A percentile compares a stretch with the other conserved stretches of the same genome.
Conservation (phyloP, 30 jellyfish, hydroid and myxozoan genomes). For the Morbakka virulenta region DNA sequence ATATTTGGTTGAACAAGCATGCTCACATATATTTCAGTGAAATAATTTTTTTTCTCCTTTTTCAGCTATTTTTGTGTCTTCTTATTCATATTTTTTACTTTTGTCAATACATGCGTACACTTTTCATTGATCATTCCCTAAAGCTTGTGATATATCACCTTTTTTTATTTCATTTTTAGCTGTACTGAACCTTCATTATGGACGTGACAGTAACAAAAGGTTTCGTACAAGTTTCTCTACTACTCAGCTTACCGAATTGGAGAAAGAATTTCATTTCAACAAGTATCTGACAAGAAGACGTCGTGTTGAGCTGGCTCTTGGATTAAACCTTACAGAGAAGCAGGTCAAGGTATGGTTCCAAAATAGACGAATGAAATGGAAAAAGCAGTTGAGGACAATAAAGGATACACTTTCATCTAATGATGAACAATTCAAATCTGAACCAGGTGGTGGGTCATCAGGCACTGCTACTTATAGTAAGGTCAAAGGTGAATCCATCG, state of each 20-base stretch:
- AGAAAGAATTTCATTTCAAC: constrained; percentile 67
- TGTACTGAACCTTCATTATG: constrained; percentile 2
- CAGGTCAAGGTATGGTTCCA: constrained; percentile 92
- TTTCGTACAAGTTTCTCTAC: constrained; percentile 81
- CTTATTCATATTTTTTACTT: too few species aligned
- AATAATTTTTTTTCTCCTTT: too few species aligned
- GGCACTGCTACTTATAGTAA: neutral
- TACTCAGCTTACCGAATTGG: constrained; percentile 77
- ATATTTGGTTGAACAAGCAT: too few species aligned
- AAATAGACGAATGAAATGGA: constrained; percentile 81
- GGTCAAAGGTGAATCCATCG: neutral
- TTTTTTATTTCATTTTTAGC: neutral
- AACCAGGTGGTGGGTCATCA: neutral
- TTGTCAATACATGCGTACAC: too few species aligned
- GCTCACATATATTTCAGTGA: too few species aligned
- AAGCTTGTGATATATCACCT: too few species aligned
- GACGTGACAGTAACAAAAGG: constrained; percentile 67
- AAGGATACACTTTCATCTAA: constrained; percentile 23
- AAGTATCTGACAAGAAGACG: constrained; percentile 74
- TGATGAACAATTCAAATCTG: neutral
- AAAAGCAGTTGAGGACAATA: constrained; percentile 48
- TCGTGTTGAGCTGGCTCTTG: constrained; percentile 77
- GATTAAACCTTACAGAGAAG: constrained; percentile 67
- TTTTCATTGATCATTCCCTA: too few species aligned
- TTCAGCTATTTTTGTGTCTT: too few species aligned